Base-by-base conservation (phyloP, 37 sponge, comb jelly and placozoan species). In the Aplysina aerophoba region DNA sequence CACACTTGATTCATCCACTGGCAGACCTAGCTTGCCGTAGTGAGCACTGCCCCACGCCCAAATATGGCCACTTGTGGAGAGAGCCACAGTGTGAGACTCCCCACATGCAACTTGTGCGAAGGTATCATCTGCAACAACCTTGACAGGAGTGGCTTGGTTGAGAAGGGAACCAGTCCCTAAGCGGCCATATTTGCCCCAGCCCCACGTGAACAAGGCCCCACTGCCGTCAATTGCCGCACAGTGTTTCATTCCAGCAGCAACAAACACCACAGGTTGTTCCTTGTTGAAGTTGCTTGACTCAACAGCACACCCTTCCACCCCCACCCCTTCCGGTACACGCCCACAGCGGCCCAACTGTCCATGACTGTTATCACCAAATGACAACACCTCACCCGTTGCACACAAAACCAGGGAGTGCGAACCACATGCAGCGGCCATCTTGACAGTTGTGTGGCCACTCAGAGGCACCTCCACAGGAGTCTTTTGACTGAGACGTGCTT, bases 301-400 rank as follows among this genome's bases (percentile, higher is more conserved):
- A 20, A 74, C n/a, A 3, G 22, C 4, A 2, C 53, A 44, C 1
- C 61, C 74, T 63, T 63, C 54, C 28, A 79, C 65, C 1, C 62
- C 54, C 55, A 55, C 81, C 21, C 63, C 81, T 15, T 85, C 55
- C 0, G 67, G 59, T 6, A 85, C 20, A 11, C 20, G 65, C 64
- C 19, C n/a, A 50, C 80, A 16, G 58, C 86, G 57, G 15, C 96
- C 96, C 31, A 95, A 72, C 57, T 95, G 93, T 1, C 87, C 86
- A 27, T 87, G 40, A 20, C 79, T 66, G 85, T 89, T 90, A 21
- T 74, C 81, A 24, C 96, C 96, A 84, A 92, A 87, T 22, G 91
- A 86, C 54, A 92, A 56, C 4, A 95, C 60, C 0, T 12, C 37
- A 31, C 84, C 84, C 13, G 30, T 55, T 25, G 90, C 81, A 67